A percentile compares a stretch with the other conserved stretches of the same genome.
Evolutionary conservation across 2,113 vertebrate genomes (phyloP).

Genomic region (Rynchops niger): DNA sequence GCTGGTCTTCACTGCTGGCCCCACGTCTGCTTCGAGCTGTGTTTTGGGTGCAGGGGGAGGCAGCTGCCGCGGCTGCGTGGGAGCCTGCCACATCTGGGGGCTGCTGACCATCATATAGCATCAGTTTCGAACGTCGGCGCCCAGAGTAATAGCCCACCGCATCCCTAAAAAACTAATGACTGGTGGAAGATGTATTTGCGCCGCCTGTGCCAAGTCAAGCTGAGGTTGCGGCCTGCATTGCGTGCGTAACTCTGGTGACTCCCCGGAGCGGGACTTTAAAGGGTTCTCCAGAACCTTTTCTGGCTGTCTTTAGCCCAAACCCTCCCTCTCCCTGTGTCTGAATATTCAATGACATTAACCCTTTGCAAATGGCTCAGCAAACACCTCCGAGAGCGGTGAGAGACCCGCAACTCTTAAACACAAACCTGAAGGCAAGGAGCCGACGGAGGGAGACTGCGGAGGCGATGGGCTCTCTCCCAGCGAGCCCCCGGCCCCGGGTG

Average conservation of each 20-base stretch:
- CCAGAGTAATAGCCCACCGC: not conserved
- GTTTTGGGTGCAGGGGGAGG: not conserved
- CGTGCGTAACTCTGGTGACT: not conserved
- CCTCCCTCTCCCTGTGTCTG: not conserved
- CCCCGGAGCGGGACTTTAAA: not conserved
- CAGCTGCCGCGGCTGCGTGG: not conserved
- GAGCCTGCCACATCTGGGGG: not conserved
- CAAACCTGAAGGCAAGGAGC: not conserved
- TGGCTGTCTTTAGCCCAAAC: not conserved
- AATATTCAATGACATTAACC: not conserved
- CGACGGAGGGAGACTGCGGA: accelerated
- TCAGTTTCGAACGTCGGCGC: not conserved
- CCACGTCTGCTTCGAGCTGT: not conserved
- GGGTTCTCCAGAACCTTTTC: not conserved
- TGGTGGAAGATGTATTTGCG: not conserved
- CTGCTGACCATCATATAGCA: not conserved
- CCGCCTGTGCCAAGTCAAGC: not conserved
- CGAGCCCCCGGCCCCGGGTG: not conserved
- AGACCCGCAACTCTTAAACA: not conserved
- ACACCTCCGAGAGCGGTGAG: not conserved
- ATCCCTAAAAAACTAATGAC: not conserved
- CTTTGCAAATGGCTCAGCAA: not conserved
- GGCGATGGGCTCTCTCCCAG: not conserved
- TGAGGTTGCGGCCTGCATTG: not conserved
- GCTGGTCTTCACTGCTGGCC: not conserved